Evolutionary conservation across 2,113 vertebrate species (phyloP), one percentile per base, ranked within the genome.

Genomic region (Ranitomeya imitator): DNA sequence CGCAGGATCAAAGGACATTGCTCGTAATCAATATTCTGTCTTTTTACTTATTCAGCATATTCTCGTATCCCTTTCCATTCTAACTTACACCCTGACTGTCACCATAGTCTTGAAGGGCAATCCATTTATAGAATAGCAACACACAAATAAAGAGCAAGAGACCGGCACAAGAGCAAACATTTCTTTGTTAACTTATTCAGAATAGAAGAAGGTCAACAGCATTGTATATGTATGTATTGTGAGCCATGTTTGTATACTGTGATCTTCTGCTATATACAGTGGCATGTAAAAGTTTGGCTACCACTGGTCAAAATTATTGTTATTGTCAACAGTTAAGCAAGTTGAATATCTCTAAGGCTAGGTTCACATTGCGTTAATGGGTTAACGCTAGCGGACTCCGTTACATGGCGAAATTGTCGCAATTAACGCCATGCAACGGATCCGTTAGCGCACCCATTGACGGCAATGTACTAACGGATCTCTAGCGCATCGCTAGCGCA

Each of bases 31-130:
- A 88, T 84, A 84, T 60, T 78, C 67, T 86, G 69, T 52, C n/a
- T 74, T 88, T 84, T 84, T n/a, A 78, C 80, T 84, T 88, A 74
- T 45, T 88, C 81, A 84, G 87, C 81, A 67, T 65, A 84, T 78
- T 23, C 37, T 54, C 57, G 73, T 83, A 84, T 88, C 67, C 59
- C 16, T 88, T 84, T 67, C 69, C 81, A 77, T 78, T 84, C 59
- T 67, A 63, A 76, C 61, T 83, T 88, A 80, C 57, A 76, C 31
- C 63, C 21, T 31, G 55, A 61, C 55, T 83, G 86, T 83, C 86
- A 55, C 45, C n/a, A 54, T 31, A 61, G n/a, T 57, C 80, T 79
- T 88, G 71, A 84, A 84, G 87, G 87, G 51, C 81, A 88, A 77
- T 78, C 69, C 57, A 88, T 78, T 83, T 88, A 74, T 82, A 82